A percentile compares a stretch with the other conserved stretches of the same genome.
Conservation (phyloP, 2,888 invertebrate species). For the Eutolmus rufibarbis region DNA sequence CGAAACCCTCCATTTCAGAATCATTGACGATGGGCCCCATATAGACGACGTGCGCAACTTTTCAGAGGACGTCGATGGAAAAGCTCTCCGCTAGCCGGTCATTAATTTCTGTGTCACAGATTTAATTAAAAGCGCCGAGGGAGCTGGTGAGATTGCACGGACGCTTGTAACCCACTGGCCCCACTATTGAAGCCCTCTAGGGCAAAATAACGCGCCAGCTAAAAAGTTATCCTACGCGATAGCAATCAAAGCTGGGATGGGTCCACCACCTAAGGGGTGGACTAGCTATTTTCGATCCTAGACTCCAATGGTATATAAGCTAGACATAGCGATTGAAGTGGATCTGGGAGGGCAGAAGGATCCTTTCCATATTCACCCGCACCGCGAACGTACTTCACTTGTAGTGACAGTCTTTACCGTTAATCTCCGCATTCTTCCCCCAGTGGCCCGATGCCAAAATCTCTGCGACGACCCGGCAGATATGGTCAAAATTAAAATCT, state of each 20-base stretch:
- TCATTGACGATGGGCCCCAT: background rate
- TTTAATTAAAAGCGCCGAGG: constrained; percentile 37
- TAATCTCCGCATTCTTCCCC: background rate
- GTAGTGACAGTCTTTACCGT: background rate
- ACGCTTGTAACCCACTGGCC: background rate
- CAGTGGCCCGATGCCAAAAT: background rate
- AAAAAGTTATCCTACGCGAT: constrained; percentile 5
- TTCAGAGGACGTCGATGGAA: background rate
- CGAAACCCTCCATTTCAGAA: background rate
- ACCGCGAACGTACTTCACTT: background rate
- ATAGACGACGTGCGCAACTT: background rate
- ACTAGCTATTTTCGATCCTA: background rate
- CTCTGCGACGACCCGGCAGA: background rate
- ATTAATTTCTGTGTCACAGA: constrained; percentile 43
- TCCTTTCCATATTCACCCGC: background rate
- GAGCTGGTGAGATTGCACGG: background rate
- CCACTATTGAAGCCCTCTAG: background rate
- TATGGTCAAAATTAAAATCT: background rate
- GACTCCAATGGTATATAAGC: background rate
- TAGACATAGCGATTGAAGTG: background rate
- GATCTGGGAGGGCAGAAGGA: background rate
- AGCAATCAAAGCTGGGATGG: background rate
- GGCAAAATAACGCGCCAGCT: constrained; percentile 4
- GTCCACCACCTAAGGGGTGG: background rate
- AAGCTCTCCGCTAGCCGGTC: background rate